Conservation (phyloP, 2,113 vertebrate genomes). For the Orycteropus afer region DNA sequence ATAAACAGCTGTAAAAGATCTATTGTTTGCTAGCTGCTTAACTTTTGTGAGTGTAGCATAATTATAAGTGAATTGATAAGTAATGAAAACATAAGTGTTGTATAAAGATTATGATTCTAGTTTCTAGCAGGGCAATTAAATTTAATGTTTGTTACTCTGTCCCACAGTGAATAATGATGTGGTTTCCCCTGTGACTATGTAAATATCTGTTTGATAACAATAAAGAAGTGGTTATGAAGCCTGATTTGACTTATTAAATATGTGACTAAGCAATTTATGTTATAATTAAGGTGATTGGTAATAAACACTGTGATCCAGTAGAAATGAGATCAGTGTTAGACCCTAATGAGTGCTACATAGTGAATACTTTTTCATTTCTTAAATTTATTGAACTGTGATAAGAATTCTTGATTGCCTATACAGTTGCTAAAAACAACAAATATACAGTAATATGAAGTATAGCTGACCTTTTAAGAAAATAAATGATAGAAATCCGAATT, state of each 20-base stretch:
- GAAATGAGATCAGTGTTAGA: conserved; percentile 50
- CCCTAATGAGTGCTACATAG: conserved; percentile 8
- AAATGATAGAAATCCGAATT: background rate
- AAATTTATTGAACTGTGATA: conserved; percentile 28
- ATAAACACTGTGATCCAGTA: background rate
- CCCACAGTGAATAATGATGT: conserved; percentile 75
- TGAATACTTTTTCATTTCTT: conserved; percentile 22
- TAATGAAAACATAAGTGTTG: conserved; percentile 84
- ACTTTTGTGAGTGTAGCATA: conserved; percentile 77
- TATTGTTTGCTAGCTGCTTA: conserved; percentile 75
- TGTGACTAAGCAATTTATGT: conserved; percentile 72
- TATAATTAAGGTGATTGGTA: conserved; percentile 70
- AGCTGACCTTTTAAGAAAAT: background rate
- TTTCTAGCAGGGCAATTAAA: conserved; percentile 82
- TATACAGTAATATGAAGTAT: background rate
- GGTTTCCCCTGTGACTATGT: conserved; percentile 74
- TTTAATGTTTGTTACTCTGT: conserved; percentile 83
- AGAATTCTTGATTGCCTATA: background rate
- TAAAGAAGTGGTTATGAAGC: conserved; percentile 74
- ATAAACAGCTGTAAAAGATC: conserved; percentile 70
- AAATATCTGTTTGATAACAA: conserved; percentile 80
- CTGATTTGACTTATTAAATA: conserved; percentile 69
- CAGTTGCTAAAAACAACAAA: conserved; percentile 1
- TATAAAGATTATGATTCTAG: conserved; percentile 82
- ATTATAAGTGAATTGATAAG: conserved; percentile 83